phyloP scores from a whole-genome alignment of 2,113 vertebrate genomes.

The Motacilla tschutschensis region DNA sequence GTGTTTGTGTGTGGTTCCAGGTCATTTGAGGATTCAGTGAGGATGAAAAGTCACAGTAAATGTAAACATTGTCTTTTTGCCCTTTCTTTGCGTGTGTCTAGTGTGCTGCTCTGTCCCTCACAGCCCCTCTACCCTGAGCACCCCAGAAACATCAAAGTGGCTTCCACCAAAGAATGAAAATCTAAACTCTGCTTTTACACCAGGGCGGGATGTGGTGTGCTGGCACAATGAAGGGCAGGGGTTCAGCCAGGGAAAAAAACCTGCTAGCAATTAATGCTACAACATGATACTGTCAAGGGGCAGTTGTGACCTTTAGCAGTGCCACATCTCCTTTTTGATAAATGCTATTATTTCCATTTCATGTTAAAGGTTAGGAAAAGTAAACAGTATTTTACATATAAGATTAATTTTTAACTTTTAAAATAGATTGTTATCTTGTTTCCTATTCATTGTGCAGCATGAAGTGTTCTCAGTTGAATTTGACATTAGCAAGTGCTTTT shows the following conservation, averaged over 20 bases:
- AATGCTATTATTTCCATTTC: neutral
- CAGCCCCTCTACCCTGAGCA: neutral
- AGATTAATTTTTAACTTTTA: neutral
- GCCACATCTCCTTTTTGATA: neutral
- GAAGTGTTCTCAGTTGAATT: neutral
- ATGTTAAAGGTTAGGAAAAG: neutral
- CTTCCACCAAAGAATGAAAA: neutral
- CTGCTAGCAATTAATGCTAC: neutral
- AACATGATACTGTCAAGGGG: neutral
- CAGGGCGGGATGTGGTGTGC: accelerated
- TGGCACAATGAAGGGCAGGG: neutral
- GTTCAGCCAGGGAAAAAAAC: neutral
- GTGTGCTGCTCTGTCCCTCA: neutral
- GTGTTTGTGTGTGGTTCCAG: neutral
- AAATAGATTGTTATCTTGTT: neutral
- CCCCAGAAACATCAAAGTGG: accelerated
- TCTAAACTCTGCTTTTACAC: neutral
- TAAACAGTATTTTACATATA: neutral
- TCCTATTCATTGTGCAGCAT: neutral
- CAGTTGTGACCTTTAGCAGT: neutral
- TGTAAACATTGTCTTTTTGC: neutral
- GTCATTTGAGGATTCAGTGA: neutral
- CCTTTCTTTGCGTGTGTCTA: neutral
- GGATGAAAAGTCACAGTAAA: neutral
- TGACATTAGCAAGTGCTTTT: neutral